Evolutionary conservation across 2,797 vertebrate genomes (phyloP).

Genomic region (Falco naumanni): DNA sequence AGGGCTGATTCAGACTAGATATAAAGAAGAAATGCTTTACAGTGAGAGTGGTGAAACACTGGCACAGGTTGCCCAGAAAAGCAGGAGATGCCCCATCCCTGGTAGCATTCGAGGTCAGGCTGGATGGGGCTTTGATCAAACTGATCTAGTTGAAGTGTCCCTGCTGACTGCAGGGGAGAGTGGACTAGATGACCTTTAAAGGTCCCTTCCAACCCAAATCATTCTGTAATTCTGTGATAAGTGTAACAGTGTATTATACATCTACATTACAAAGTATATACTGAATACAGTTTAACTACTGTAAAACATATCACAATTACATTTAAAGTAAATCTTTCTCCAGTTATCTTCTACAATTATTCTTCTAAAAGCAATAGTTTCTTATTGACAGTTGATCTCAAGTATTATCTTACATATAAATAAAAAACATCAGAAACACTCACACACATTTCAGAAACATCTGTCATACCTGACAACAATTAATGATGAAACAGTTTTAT

Average conservation of each 20-base stretch:
- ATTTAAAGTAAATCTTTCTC: not conserved
- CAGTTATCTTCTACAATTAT: not conserved
- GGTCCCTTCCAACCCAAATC: not conserved
- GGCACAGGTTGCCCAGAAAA: not conserved
- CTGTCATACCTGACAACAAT: constrained; percentile 93
- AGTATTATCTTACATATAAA: not conserved
- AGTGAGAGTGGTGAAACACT: not conserved
- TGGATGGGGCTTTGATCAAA: not conserved
- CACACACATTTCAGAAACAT: not conserved
- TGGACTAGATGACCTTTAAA: not conserved
- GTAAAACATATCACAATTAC: not conserved
- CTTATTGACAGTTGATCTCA: not conserved
- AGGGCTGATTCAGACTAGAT: not conserved
- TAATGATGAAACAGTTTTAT: constrained; percentile 92
- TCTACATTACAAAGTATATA: not conserved
- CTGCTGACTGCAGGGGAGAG: not conserved
- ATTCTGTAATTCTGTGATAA: not conserved
- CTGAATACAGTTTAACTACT: not conserved
- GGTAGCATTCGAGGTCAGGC: not conserved
- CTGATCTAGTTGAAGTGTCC: not conserved
- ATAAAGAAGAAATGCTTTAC: not conserved
- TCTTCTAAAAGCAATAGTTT: not conserved
- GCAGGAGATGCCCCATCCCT: not conserved
- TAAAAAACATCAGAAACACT: not conserved
- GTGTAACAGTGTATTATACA: not conserved